Conservation (phyloP, 2,113 vertebrate species). For the Pachypanchax playfairii region DNA sequence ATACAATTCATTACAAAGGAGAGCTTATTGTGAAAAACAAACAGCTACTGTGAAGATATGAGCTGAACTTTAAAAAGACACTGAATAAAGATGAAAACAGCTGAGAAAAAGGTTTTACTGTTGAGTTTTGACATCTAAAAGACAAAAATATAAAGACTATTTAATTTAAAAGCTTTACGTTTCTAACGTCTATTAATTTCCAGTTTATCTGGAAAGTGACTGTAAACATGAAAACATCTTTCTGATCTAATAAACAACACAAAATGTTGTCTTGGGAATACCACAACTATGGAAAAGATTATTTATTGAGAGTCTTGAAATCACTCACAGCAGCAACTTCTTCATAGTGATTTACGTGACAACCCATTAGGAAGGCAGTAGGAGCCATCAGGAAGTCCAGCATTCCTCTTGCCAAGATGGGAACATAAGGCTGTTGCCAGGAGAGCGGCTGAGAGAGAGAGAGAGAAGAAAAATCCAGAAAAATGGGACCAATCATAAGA, state of each 20-base stretch:
- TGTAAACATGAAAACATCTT: no score
- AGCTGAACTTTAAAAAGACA: constrained; percentile 22
- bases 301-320: no score
- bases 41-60: constrained; percentile 40
- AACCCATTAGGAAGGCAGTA: constrained; percentile 96
- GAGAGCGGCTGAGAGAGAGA: constrained; percentile 80
- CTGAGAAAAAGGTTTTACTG: constrained; percentile 22
- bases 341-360: constrained; percentile 88
- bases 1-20: constrained; percentile 26
- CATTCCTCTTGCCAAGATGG: constrained; percentile 90
- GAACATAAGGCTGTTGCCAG: constrained; percentile 96
- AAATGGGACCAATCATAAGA: no score
- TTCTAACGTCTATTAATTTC: no score
- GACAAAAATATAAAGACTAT: constrained; percentile 11
- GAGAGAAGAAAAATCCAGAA: not conserved
- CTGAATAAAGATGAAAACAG: constrained; percentile 39
- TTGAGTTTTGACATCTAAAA: constrained; percentile 2
- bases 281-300: not conserved
- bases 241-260: no score
- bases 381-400: constrained; percentile 98
- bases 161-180: not conserved
- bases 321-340: constrained; percentile 86
- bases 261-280: no score
- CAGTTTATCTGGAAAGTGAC: no score
- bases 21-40: constrained; percentile 25